Evolutionary conservation across 2,888 invertebrate genomes (phyloP).

Genomic region (Heliconius aoede): DNA sequence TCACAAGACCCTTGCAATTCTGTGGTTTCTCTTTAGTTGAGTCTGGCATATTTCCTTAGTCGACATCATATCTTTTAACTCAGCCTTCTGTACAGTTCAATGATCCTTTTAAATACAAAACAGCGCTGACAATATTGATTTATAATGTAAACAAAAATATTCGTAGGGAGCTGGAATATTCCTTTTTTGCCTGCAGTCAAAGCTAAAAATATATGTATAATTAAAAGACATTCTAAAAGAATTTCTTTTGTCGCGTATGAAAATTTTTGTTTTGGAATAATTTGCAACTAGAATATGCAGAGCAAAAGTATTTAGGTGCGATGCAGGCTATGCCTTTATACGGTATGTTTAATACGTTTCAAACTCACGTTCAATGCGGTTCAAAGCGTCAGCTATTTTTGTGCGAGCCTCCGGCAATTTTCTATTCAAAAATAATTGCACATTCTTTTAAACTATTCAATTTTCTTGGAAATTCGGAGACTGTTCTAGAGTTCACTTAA

Average conservation of each 20-base stretch:
- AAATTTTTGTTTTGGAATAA: slow-evolving; percentile 22
- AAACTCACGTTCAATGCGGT: slow-evolving; percentile 32
- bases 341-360: slow-evolving; percentile 43
- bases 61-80: not conserved
- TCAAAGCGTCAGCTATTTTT: slow-evolving; percentile 28
- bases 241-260: slow-evolving; percentile 17
- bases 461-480: not conserved
- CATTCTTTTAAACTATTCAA: slow-evolving; percentile 20
- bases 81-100: not conserved
- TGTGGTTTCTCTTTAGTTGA: not conserved
- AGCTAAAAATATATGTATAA: slow-evolving; percentile 4
- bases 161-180: no score
- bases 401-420: slow-evolving; percentile 21
- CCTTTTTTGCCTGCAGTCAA: not conserved
- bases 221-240: slow-evolving; percentile 9
- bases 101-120: not conserved
- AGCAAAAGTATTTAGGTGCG: slow-evolving; percentile 37
- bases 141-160: no score
- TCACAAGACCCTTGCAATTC: not conserved
- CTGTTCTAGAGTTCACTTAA: not conserved
- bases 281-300: slow-evolving; percentile 30
- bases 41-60: not conserved
- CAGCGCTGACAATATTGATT: not conserved
- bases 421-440: slow-evolving; percentile 24
- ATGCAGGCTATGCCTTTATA: slow-evolving; percentile 38